Evolutionary conservation across 1,140 invertebrate species (phyloP).

Genomic region (Chelonus insularis): DNA sequence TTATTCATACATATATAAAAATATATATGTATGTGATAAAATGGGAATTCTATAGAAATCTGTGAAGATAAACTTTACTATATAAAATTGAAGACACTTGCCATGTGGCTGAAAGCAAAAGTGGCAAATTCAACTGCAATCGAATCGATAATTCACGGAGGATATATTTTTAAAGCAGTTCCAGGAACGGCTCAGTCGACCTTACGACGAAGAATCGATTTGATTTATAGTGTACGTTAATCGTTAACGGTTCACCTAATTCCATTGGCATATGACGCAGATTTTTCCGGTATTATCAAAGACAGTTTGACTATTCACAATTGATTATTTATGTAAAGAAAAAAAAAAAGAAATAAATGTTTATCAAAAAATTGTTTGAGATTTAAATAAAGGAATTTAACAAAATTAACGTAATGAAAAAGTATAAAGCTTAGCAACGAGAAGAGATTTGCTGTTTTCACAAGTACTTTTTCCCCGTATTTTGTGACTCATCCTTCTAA

Average conservation of each 20-base stretch:
- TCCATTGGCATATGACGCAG: no score
- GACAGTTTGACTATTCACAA: not conserved
- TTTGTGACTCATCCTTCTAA: slow-evolving; percentile 12
- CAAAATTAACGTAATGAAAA: not conserved
- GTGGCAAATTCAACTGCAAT: not conserved
- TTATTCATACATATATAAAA: no score
- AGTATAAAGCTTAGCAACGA: slow-evolving; percentile 15
- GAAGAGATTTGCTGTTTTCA: slow-evolving; percentile 35
- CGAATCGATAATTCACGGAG: not conserved
- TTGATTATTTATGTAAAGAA: not conserved
- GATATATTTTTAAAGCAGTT: slow-evolving; percentile 6
- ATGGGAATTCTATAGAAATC: no score
- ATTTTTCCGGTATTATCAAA: no score
- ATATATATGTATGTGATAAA: no score
- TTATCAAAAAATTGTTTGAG: not conserved
- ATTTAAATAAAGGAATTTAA: not conserved
- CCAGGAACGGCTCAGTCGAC: not conserved
- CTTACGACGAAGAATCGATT: not conserved
- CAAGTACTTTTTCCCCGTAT: not conserved
- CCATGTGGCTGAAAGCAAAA: not conserved
- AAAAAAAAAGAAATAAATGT: not conserved
- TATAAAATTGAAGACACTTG: not conserved
- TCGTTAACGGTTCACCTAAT: slow-evolving; percentile 35
- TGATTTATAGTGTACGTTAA: slow-evolving; percentile 30
- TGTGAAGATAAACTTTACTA: not conserved